These are phyloP conservation scores for Plectropomus leopardus DNA, from an alignment of 2,113 vertebrate genomes.

Conservation along the genomic window DNA sequence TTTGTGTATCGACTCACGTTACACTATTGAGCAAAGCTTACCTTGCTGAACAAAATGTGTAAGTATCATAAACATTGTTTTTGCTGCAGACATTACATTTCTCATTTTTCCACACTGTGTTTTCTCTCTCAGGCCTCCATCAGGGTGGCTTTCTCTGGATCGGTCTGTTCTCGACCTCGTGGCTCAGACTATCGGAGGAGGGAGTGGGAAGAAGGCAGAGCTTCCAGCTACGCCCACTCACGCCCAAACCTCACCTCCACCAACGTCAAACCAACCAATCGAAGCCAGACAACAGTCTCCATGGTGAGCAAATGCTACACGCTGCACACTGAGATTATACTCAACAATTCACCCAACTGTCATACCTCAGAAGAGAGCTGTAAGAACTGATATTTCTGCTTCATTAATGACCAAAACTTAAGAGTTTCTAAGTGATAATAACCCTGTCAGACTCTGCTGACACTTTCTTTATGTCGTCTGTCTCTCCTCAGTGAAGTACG, in stretches of 20 bases:
- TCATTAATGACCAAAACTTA: no score
- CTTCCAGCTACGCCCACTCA: slow-evolving; percentile 27
- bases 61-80: no score
- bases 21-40: no score
- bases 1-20: no score
- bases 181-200: slow-evolving; percentile 88
- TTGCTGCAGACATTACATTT: neutral
- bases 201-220: slow-evolving; percentile 84
- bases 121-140: slow-evolving; percentile 87
- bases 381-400: no score
- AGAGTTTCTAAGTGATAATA: no score
- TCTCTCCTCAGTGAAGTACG: slow-evolving; percentile 87
- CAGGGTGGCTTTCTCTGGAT: slow-evolving; percentile 94
- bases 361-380: neutral
- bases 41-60: no score
- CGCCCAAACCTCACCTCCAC: neutral
- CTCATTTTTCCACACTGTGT: neutral
- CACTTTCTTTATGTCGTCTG: neutral
- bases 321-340: no score
- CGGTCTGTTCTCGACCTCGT: slow-evolving; percentile 90
- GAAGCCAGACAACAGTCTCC: slow-evolving; percentile 52
- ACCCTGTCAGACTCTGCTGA: neutral
- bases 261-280: neutral
- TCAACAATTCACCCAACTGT: neutral
- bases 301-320: slow-evolving; percentile 58